Evolutionary conservation across 1,140 invertebrate genomes (phyloP).

Genomic region (Tetraneura akinire): DNA sequence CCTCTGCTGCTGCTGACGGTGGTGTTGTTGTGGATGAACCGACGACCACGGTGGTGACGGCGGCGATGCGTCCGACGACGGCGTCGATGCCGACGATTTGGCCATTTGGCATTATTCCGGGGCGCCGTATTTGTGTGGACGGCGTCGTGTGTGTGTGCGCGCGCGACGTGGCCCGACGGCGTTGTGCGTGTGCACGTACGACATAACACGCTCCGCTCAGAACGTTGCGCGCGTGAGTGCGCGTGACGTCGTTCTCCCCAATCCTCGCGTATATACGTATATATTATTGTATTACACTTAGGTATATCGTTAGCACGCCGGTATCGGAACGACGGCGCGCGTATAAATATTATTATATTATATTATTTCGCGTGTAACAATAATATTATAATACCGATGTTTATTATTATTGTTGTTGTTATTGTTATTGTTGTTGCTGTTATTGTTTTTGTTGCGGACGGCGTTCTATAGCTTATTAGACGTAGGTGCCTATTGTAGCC

Average conservation of each 20-base stretch:
- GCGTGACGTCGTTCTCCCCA: too few species aligned
- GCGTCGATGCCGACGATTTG: conserved; percentile 45
- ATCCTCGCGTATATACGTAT: too few species aligned
- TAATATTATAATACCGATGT: neutral
- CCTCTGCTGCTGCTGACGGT: neutral
- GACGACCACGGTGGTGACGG: neutral
- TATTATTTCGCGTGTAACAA: too few species aligned
- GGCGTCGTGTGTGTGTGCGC: conserved; percentile 16
- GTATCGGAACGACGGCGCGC: too few species aligned
- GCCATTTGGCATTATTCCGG: conserved; percentile 48
- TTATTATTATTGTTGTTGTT: too few species aligned
- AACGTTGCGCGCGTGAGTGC: neutral
- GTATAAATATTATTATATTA: conserved; percentile 2
- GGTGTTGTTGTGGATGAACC: neutral
- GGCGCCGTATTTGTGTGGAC: neutral
- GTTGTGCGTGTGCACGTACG: neutral
- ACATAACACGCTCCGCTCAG: neutral
- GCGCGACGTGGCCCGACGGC: neutral
- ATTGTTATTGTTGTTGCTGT: too few species aligned
- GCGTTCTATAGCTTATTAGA: too few species aligned
- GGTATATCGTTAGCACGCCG: too few species aligned
- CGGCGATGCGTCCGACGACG: conserved; percentile 20
- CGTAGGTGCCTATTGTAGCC: too few species aligned
- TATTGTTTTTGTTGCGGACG: too few species aligned
- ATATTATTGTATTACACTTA: too few species aligned